Evolutionary conservation across 2,797 vertebrate genomes (phyloP).

Genomic region (Garrulus glandarius): DNA sequence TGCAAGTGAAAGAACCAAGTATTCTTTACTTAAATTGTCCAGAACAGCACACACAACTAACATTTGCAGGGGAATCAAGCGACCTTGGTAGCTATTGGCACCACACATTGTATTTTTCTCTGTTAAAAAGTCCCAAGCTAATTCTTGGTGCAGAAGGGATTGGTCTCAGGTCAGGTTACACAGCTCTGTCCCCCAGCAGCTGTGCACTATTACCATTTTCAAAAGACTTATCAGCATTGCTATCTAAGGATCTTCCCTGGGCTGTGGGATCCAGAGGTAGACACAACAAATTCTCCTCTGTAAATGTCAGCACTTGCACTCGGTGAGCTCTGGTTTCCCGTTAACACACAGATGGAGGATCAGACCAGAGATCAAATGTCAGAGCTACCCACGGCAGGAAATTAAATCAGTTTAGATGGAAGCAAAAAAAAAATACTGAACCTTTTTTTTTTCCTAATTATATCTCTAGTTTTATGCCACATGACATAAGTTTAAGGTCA

Average conservation of each 20-base stretch:
- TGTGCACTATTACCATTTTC: not conserved
- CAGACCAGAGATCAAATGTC: slow-evolving; percentile 26
- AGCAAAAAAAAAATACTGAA: not conserved
- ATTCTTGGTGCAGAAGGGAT: not conserved
- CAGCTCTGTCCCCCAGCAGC: not conserved
- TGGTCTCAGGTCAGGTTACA: not conserved
- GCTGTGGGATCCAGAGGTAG: not conserved
- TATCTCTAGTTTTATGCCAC: not conserved
- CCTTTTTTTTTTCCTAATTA: not conserved
- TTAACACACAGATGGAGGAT: not conserved
- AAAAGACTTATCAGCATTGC: not conserved
- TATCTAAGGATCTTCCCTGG: not conserved
- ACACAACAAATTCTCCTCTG: slow-evolving; percentile 36
- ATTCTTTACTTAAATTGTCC: not conserved
- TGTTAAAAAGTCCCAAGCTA: not conserved
- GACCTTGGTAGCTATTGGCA: not conserved
- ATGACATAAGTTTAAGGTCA: not conserved
- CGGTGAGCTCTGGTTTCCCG: not conserved
- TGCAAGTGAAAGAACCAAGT: not conserved
- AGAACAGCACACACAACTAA: not conserved
- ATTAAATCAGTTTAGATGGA: not conserved
- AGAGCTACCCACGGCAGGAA: not conserved
- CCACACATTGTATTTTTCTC: not conserved
- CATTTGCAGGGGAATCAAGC: not conserved
- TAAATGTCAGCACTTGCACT: not conserved